phyloP scores from a whole-genome alignment of 2,113 vertebrate species.

The Pogona vitticeps region DNA sequence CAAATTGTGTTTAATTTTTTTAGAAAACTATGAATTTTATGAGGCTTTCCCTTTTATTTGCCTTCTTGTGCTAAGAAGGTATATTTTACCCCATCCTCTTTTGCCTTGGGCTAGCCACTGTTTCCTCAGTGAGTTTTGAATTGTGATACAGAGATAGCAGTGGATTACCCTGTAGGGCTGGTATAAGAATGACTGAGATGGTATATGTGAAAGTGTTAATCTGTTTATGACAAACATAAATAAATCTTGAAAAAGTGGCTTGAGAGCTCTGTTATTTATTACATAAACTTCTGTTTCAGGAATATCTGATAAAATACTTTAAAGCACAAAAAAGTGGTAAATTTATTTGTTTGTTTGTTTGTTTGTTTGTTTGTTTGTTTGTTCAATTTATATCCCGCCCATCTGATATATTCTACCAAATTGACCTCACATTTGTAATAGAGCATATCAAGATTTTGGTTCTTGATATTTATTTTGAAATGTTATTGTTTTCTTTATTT shows the following conservation, averaged over 20 bases:
- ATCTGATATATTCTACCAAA: background rate
- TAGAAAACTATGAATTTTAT: background rate
- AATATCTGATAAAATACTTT: no score
- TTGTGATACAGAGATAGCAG: background rate
- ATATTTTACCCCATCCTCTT: background rate
- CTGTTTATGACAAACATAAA: no score
- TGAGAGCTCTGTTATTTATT: no score
- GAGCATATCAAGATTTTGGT: background rate
- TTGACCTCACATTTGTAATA: background rate
- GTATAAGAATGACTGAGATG: background rate
- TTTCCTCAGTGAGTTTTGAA: background rate
- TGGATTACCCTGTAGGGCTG: background rate
- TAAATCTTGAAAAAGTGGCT: no score
- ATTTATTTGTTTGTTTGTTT: no score
- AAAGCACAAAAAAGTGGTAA: no score
- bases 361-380: no score
- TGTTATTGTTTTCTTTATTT: background rate
- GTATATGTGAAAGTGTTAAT: background rate
- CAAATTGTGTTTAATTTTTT: background rate
- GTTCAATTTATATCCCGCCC: background rate
- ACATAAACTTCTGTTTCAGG: no score
- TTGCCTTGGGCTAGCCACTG: background rate
- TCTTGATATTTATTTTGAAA: slow-evolving; percentile 11
- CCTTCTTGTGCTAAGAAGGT: background rate
- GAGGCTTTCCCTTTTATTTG: background rate